A percentile compares a stretch with the other conserved stretches of the same genome.
Conservation (phyloP, 2,888 invertebrate genomes). For the Eueremaeus valkanovi region DNA sequence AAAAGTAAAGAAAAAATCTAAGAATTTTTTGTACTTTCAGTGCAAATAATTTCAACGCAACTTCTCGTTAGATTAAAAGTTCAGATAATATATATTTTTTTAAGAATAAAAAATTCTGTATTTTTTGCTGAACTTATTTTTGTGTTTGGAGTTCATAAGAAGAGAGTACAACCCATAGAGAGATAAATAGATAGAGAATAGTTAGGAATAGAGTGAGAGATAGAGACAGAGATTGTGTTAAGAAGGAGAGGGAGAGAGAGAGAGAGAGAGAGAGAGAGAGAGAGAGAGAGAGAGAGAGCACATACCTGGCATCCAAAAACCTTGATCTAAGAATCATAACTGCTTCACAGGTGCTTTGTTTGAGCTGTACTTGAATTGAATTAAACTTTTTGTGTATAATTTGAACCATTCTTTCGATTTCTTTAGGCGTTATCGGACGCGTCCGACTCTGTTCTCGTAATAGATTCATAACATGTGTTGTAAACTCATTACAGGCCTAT, state of each 20-base stretch:
- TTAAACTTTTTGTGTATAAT: constrained; percentile 98
- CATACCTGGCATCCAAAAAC: constrained; percentile 66
- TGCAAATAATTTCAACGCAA: constrained; percentile 6
- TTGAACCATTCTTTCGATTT: constrained; percentile 98
- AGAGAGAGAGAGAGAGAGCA: neutral
- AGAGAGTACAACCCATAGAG: constrained; percentile 17
- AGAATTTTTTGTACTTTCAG: neutral
- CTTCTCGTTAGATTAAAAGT: neutral
- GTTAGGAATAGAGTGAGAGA: constrained; percentile 10
- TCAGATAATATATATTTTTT: neutral
- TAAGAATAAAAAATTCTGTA: neutral
- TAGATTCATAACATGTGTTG: constrained; percentile 99
- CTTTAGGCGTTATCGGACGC: constrained; percentile 93
- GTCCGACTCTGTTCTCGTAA: constrained; percentile 94
- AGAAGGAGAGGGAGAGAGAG: neutral
- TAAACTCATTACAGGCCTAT: constrained; percentile 98
- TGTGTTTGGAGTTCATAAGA: constrained; percentile 2
- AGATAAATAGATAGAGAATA: too few relatives aligned
- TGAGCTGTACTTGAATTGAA: constrained; percentile 85
- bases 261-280: neutral
- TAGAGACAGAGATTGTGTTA: neutral
- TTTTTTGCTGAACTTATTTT: neutral
- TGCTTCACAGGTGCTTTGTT: constrained; percentile 98
- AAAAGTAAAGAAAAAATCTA: neutral
- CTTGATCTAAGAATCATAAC: constrained; percentile 95